Evolutionary conservation across 1,140 invertebrate genomes (phyloP).

Genomic region (Mylabris phalerata): DNA sequence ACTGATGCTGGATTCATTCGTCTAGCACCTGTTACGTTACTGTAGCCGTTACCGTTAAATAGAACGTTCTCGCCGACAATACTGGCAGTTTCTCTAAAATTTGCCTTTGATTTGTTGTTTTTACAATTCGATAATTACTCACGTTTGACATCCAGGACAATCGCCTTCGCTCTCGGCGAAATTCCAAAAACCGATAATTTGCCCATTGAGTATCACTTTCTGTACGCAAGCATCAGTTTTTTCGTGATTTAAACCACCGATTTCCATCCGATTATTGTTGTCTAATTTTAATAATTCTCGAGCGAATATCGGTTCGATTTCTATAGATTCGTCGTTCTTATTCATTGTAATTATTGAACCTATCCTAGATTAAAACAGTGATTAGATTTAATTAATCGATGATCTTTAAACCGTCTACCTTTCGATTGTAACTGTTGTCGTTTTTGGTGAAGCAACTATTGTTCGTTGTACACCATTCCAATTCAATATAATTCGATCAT

Average conservation of each 20-base stretch:
- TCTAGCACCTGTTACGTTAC: constrained; percentile 8
- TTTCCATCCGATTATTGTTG: constrained; percentile 17
- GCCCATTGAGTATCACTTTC: constrained; percentile 55
- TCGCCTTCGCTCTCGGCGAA: constrained; percentile 58
- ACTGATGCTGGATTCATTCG: constrained; percentile 56
- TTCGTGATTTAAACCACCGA: constrained; percentile 13
- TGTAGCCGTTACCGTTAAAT: constrained; percentile 25
- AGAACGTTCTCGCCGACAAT: constrained; percentile 17
- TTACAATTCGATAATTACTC: constrained; percentile 18
- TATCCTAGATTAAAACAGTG: constrained; percentile 1
- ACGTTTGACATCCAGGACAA: constrained; percentile 74
- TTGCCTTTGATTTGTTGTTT: not conserved
- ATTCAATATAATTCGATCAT: not conserved
- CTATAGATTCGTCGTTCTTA: constrained; percentile 5
- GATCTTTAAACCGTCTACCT: no score
- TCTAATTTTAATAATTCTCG: constrained; percentile 14
- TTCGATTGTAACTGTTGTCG: no score
- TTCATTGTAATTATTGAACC: constrained; percentile 22
- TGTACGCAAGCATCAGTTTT: constrained; percentile 28
- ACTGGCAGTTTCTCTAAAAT: constrained; percentile 4
- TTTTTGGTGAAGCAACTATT: no score
- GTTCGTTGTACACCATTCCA: no score
- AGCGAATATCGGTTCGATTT: no score
- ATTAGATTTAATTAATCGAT: no score
- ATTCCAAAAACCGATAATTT: constrained; percentile 82